Percentiles rank a stretch among this genome's conserved stretches.
Conservation (phyloP, 2,888 invertebrate species). For the Hirtodrosophila duncani region DNA sequence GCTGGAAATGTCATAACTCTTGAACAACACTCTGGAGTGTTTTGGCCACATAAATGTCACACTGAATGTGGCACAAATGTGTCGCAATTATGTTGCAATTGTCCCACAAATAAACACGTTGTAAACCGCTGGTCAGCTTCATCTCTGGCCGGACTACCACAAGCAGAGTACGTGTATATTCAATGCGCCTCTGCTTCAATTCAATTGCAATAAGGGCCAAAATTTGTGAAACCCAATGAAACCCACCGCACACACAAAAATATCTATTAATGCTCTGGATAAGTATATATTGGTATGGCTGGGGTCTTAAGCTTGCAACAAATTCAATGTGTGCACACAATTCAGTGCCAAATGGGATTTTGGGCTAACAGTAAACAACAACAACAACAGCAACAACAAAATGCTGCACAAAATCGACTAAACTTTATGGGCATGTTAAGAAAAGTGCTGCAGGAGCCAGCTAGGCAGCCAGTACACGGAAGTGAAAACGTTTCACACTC, state of each 20-base stretch:
- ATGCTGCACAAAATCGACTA: slow-evolving; percentile 51
- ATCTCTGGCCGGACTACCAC: background rate
- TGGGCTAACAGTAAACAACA: slow-evolving; percentile 41
- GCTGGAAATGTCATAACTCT: slow-evolving; percentile 53
- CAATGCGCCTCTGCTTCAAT: slow-evolving; percentile 39
- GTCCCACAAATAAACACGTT: slow-evolving; percentile 42
- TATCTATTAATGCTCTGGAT: slow-evolving; percentile 64
- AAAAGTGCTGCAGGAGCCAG: slow-evolving; percentile 51
- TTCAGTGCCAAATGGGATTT: slow-evolving; percentile 69
- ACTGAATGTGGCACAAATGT: slow-evolving; percentile 60
- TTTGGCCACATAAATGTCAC: slow-evolving; percentile 58
- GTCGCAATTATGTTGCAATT: slow-evolving; percentile 44
- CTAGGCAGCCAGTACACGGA: slow-evolving; percentile 51
- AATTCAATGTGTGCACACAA: slow-evolving; percentile 68
- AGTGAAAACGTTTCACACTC: slow-evolving; percentile 72
- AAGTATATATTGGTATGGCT: slow-evolving; percentile 46
- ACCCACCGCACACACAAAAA: slow-evolving; percentile 26
- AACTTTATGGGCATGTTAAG: slow-evolving; percentile 63
- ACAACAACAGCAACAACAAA: slow-evolving; percentile 14
- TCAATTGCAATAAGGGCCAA: slow-evolving; percentile 47
- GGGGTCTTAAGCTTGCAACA: slow-evolving; percentile 57
- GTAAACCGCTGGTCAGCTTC: slow-evolving; percentile 31
- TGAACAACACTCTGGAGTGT: slow-evolving; percentile 37
- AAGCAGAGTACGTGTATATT: too few species aligned
- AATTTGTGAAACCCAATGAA: background rate